Evolutionary conservation across 2,113 vertebrate species (phyloP).

Genomic region (Chionis minor): DNA sequence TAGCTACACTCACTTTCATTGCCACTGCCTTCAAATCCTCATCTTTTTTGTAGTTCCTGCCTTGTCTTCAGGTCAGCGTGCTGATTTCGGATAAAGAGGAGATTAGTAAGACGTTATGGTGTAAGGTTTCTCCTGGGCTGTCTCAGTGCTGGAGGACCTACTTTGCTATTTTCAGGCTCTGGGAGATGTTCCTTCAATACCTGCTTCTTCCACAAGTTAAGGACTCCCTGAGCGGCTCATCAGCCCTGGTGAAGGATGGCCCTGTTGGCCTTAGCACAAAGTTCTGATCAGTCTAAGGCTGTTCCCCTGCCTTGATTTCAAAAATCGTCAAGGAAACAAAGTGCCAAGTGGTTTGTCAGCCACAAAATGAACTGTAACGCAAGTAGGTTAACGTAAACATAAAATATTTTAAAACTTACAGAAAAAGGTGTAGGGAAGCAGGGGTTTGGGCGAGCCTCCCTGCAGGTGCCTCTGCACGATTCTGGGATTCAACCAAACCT

Average conservation of each 20-base stretch:
- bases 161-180: neutral
- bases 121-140: neutral
- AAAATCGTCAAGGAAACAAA: neutral
- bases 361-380: neutral
- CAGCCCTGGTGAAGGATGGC: neutral
- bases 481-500: neutral
- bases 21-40: neutral
- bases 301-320: neutral
- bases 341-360: neutral
- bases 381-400: neutral
- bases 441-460: neutral
- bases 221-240: neutral
- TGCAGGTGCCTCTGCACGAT: rapidly evolving
- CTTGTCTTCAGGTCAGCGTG: neutral
- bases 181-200: neutral
- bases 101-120: neutral
- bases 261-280: neutral
- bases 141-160: neutral
- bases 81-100: neutral
- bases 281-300: neutral
- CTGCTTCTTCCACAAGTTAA: neutral
- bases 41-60: neutral
- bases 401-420: neutral
- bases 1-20: neutral
- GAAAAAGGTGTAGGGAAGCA: neutral